phyloP scores from a whole-genome alignment of 2,797 vertebrate species.

The Ammospiza maritima region DNA sequence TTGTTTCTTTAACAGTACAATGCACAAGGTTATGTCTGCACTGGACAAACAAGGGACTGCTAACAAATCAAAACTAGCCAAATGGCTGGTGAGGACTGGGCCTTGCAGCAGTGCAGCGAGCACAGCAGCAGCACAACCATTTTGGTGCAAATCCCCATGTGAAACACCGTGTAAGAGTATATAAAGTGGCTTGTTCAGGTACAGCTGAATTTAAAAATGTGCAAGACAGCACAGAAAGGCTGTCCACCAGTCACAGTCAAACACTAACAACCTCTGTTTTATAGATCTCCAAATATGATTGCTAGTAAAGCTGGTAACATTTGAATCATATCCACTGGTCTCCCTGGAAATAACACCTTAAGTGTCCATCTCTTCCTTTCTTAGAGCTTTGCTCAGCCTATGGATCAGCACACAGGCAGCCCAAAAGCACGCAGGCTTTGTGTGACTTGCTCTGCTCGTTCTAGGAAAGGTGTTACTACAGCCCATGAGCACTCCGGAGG shows the following conservation, averaged over 20 bases:
- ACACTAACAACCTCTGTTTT: neutral
- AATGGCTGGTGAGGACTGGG: neutral
- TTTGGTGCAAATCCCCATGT: neutral
- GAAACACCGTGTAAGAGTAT: neutral
- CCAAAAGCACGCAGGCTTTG: neutral
- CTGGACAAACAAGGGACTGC: neutral
- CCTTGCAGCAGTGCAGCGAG: neutral
- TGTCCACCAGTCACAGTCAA: neutral
- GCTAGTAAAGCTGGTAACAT: neutral
- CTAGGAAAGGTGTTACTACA: slow-evolving; percentile 23
- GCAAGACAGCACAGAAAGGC: neutral
- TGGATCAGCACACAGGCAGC: slow-evolving; percentile 6
- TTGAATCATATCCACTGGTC: neutral
- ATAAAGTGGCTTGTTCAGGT: neutral
- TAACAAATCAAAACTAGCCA: neutral
- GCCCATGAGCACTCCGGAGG: neutral
- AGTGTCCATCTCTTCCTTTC: neutral
- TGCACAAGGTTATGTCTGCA: neutral
- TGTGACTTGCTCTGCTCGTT: slow-evolving; percentile 25
- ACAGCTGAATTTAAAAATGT: neutral
- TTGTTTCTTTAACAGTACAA: neutral
- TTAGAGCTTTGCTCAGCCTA: neutral
- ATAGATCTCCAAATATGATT: neutral
- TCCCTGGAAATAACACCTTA: neutral
- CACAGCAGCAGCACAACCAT: neutral